Evolutionary conservation across 1,140 invertebrate species (phyloP).

Genomic region (Portunus trituberculatus): DNA sequence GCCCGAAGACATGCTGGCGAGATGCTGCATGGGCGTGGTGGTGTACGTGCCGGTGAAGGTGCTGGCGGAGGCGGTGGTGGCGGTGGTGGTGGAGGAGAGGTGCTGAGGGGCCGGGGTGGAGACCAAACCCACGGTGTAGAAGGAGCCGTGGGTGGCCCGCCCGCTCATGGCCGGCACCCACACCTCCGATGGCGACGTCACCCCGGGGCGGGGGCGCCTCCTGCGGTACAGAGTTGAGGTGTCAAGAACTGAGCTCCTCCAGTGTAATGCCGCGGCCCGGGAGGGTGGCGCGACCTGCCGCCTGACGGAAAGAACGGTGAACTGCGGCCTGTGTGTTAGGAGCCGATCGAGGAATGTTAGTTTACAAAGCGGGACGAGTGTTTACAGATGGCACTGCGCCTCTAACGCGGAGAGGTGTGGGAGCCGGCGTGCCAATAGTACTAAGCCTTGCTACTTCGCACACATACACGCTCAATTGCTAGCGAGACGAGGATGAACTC

Average conservation of each 20-base stretch:
- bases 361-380: not conserved
- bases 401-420: not conserved
- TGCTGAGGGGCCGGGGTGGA: conserved; percentile 77
- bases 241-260: not conserved
- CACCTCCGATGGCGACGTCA: not conserved
- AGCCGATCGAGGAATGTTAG: not conserved
- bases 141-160: conserved; percentile 47
- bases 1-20: conserved; percentile 76
- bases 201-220: conserved; percentile 14
- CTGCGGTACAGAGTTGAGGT: not conserved
- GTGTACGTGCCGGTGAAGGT: conserved; percentile 76
- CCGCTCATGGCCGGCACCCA: conserved; percentile 51
- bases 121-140: conserved; percentile 75
- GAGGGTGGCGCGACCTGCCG: not conserved
- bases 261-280: not conserved
- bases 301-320: not conserved
- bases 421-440: not conserved
- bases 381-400: not conserved
- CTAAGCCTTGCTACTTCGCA: not conserved
- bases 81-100: conserved; percentile 54
- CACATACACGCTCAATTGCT: not conserved
- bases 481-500: not conserved
- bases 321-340: not conserved
- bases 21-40: conserved; percentile 76
- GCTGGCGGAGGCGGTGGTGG: conserved; percentile 45